Percentiles rank a stretch among this genome's conserved stretches.
Evolutionary conservation across 2,113 vertebrate genomes (phyloP).

Genomic region (Pandion haliaetus): DNA sequence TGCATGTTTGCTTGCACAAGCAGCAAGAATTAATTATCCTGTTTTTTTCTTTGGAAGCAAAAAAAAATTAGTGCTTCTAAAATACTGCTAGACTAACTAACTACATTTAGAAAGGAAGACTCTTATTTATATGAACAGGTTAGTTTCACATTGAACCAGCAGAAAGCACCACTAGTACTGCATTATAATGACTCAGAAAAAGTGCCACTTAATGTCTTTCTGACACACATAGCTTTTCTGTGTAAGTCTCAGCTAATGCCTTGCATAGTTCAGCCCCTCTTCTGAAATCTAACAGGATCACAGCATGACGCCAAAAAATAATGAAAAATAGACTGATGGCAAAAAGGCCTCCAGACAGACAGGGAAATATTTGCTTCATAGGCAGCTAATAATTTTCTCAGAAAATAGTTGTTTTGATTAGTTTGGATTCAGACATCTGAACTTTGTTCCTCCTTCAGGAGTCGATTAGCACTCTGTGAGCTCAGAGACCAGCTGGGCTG

Average conservation of each 20-base stretch:
- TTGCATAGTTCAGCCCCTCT: not conserved
- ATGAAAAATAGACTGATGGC: conserved; percentile 21
- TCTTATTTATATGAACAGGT: not conserved
- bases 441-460: conserved; percentile 37
- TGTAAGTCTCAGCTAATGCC: not conserved
- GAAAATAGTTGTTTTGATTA: conserved; percentile 45
- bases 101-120: not conserved
- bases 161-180: not conserved
- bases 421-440: conserved; percentile 35
- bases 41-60: not conserved
- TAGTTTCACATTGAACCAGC: not conserved
- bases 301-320: not conserved
- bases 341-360: conserved; percentile 20
- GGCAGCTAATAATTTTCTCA: conserved; percentile 47
- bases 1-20: not conserved
- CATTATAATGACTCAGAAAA: not conserved
- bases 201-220: not conserved
- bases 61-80: not conserved
- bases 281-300: not conserved
- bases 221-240: not conserved
- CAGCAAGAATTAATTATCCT: not conserved
- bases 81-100: not conserved
- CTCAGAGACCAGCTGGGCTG: conserved; percentile 34
- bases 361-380: conserved; percentile 38
- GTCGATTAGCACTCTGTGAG: not conserved